Evolutionary conservation across 2,797 vertebrate genomes (phyloP), one percentile per base, ranked within the genome.

Genomic region (Phoebastria nigripes): DNA sequence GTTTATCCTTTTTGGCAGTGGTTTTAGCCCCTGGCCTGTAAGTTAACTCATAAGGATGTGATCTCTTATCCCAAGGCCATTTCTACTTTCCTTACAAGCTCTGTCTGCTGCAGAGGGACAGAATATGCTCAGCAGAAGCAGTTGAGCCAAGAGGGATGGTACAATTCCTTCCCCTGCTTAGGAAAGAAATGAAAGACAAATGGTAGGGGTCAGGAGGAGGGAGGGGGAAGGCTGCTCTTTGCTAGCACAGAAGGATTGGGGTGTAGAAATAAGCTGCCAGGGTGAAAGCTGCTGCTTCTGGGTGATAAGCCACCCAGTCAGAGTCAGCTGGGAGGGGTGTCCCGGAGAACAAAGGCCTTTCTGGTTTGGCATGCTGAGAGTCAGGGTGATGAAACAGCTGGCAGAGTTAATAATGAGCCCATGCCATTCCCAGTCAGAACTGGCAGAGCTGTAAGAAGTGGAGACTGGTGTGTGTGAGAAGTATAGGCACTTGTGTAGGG

Each of bases 241-340:
- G 31, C 65, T 83, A 89, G 93, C 90, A 94, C 49, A 33, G 89
- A 90, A 95, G 69, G 61, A 90, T 4, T 91, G 91, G 79, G 58
- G 13, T 79, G 9, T 52, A 92, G 89, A 97, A 96, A 96, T 87
- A 89, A 94, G 90, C 96, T 97, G 97, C 90, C 95, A 95, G 93
- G 89, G 87, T 54, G 74, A 96, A 94, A 96, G 94, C 97, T 96
- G 89, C 97, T 97, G 96, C 84, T 97, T 95, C 59, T 82, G 82
- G 92, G n/a, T 97, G 98, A 98, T 98, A 98, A 98, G 96, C 93
- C 95, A 96, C 96, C 83, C 97, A 96, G 95, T 94, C 93, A 96
- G 87, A 95, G 92, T 96, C 96, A 94, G 56, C 15, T 82, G 79
- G 72, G 84, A 93, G 70, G 58, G 91, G 74, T 94, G 76, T 96